Evolutionary conservation across 2,888 invertebrate species (phyloP), one percentile per base, ranked within the genome.

Genomic region (Crematogaster levior): DNA sequence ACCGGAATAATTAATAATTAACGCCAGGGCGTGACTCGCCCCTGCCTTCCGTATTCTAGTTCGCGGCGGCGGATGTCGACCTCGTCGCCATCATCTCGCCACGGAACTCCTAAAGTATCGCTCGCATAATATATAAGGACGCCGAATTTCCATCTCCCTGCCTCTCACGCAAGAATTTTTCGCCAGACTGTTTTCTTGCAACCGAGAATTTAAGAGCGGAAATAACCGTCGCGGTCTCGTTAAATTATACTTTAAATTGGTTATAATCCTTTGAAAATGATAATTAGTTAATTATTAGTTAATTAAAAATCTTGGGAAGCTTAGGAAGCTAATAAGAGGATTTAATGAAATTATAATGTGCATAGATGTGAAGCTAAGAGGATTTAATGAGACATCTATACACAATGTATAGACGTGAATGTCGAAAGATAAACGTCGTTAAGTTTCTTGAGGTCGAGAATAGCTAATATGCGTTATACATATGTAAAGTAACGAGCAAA

Each of bases 1-100:
- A 84, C 84, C 81, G 89, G 85, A 89, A 88, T 89, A 89, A 89
- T 89, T 89, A 88, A 89, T 89, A 89, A 89, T 89, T 88, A 89
- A 88, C 88, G 85, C 84, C 86, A 82, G 74, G 83, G 86, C 88
- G 88, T 88, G 88, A 87, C 85, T 84, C 72, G 68, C 80, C 46
- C 48, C 27, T 37, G n/a, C 48, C 27, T 74, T 40, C 66, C 66
- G 65, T 77, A 77, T 77, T 66, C 77, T 30, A 27, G 77, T 66
- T 77, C 66, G 53, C 53, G 40, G 66, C 53, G 43, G 77, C 77
- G 72, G 58, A 80, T 72, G 70, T 80, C 68, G 70, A 70, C 68
- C 79, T 79, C 58, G 70, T 79, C 40, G 68, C 74, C 63, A 63
- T 81, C 73, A 81, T 74, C 53, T 61, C 43, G 63, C 81, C 66